phyloP scores from a whole-genome alignment of 2,888 invertebrate species.

The Cistogaster globosa region DNA sequence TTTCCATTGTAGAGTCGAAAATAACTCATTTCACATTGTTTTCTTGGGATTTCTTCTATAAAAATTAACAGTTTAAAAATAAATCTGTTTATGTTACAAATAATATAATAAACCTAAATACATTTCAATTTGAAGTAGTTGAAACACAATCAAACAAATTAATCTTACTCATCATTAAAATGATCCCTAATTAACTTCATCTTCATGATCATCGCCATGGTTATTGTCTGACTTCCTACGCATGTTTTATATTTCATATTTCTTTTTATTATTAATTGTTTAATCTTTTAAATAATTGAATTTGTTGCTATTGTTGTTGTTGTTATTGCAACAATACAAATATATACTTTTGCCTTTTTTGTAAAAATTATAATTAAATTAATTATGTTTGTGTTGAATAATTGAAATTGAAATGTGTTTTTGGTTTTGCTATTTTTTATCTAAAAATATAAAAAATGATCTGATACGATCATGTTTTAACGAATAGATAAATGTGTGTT shows the following conservation, averaged over 20 bases:
- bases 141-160: too few species aligned
- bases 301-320: background rate
- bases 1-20: too few species aligned
- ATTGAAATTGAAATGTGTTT: conserved; percentile 39
- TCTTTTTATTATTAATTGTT: conserved; percentile 8
- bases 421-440: background rate
- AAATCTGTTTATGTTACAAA: too few species aligned
- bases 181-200: conserved; percentile 31
- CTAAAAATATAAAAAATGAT: conserved; percentile 1
- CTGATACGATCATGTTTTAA: conserved; percentile 12
- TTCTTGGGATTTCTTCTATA: too few species aligned
- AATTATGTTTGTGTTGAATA: conserved; percentile 66
- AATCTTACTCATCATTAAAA: conserved; percentile 22
- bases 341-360: conserved; percentile 44
- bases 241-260: conserved; percentile 18
- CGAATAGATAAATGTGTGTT: background rate
- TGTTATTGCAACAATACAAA: conserved; percentile 33
- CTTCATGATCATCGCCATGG: conserved; percentile 46
- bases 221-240: conserved; percentile 62
- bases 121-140: too few species aligned
- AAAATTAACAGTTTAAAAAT: too few species aligned
- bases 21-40: too few species aligned
- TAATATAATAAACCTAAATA: too few species aligned
- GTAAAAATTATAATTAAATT: conserved; percentile 67
- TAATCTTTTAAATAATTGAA: conserved; percentile 55